phyloP scores from a whole-genome alignment of 2,113 vertebrate genomes.

The Pica pica region DNA sequence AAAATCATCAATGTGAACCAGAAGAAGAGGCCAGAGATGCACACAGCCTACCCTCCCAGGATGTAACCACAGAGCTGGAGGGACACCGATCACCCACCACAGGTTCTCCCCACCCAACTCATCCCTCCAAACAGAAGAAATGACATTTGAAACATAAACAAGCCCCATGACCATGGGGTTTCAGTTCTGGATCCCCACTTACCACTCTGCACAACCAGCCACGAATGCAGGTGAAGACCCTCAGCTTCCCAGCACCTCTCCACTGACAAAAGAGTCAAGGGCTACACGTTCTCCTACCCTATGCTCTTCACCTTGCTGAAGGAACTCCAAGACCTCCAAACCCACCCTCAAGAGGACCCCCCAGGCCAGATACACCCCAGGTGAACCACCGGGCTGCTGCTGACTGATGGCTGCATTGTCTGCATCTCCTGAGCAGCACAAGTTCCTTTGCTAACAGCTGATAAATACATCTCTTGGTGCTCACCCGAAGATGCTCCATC shows the following conservation, averaged over 20 bases:
- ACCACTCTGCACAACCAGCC: background rate
- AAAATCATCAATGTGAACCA: background rate
- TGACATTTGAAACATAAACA: background rate
- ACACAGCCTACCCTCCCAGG: background rate
- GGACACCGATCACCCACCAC: accelerated
- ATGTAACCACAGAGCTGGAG: background rate
- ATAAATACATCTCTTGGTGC: background rate
- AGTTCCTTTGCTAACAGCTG: accelerated
- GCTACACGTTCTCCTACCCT: background rate
- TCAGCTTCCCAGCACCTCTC: background rate
- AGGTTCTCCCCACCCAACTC: background rate
- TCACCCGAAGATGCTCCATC: background rate
- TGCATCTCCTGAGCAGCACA: background rate
- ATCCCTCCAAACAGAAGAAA: background rate
- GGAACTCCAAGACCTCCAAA: background rate
- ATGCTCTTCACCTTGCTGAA: background rate
- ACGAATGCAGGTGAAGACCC: accelerated
- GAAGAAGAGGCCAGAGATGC: background rate
- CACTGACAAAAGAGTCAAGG: accelerated
- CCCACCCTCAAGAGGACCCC: background rate
- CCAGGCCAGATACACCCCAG: background rate
- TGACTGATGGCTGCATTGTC: accelerated
- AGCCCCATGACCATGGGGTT: background rate
- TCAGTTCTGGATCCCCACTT: background rate
- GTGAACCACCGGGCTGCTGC: accelerated